Conservation (phyloP, 1,140 invertebrate genomes). For the Goniozus legneri region DNA sequence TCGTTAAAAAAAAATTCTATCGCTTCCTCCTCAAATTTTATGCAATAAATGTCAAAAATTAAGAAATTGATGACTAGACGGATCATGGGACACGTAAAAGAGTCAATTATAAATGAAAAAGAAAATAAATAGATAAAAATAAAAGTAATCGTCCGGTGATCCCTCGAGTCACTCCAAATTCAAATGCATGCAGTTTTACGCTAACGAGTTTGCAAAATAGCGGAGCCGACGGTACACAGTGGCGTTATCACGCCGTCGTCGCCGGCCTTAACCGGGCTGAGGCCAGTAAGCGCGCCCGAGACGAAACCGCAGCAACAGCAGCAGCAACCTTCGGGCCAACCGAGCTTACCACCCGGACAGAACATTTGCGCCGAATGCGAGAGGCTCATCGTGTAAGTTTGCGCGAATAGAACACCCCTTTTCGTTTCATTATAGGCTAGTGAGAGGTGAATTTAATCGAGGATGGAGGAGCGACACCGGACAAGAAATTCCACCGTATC, state of each 20-base stretch:
- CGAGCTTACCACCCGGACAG: constrained; percentile 75
- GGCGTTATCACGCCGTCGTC: constrained; percentile 52
- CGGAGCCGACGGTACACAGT: constrained; percentile 45
- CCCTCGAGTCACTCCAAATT: neutral
- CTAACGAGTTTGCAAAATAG: constrained; percentile 40
- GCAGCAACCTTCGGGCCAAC: constrained; percentile 55
- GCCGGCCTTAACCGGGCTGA: constrained; percentile 53
- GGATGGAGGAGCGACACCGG: constrained; percentile 1
- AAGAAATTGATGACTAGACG: too few species aligned
- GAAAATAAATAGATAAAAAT: too few species aligned
- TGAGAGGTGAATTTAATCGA: neutral
- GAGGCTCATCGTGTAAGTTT: constrained; percentile 89
- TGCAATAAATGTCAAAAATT: constrained; percentile 4
- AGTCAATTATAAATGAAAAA: too few species aligned
- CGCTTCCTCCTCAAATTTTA: neutral
- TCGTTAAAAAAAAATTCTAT: neutral
- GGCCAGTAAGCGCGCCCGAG: constrained; percentile 70
- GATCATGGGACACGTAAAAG: too few species aligned
- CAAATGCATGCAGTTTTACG: constrained; percentile 29
- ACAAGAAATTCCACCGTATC: too few species aligned
- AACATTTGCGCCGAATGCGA: constrained; percentile 92
- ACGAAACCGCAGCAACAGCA: constrained; percentile 54
- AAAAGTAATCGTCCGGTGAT: neutral
- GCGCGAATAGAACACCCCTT: constrained; percentile 3
- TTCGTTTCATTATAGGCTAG: constrained; percentile 14